Evolutionary conservation across 2,797 vertebrate genomes (phyloP).

Genomic region (Myoxocephalus aenaeus): DNA sequence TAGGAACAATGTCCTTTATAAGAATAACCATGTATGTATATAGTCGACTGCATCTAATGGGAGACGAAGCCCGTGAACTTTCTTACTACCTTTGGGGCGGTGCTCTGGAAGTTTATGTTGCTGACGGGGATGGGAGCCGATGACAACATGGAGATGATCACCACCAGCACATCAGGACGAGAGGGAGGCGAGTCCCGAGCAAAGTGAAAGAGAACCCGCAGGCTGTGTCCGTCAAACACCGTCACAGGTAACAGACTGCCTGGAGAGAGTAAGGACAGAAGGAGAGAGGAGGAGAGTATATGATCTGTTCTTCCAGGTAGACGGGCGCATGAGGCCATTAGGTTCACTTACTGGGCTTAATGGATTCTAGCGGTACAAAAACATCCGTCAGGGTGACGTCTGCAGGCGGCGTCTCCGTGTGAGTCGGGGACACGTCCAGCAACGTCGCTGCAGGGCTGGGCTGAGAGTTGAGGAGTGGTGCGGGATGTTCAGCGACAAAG

Average conservation of each 20-base stretch:
- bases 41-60: not conserved
- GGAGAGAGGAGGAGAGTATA: not conserved
- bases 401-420: slow-evolving; percentile 42
- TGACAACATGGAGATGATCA: slow-evolving; percentile 98
- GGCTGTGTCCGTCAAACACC: slow-evolving; percentile 94
- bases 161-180: slow-evolving; percentile 92
- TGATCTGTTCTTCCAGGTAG: not conserved
- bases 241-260: slow-evolving; percentile 96
- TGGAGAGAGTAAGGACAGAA: no score
- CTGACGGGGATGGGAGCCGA: slow-evolving; percentile 92
- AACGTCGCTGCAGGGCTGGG: slow-evolving; percentile 63
- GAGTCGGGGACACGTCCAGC: slow-evolving; percentile 67
- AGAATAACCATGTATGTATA: not conserved
- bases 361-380: slow-evolving; percentile 95
- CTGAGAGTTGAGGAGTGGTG: slow-evolving; percentile 60
- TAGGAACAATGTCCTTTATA: not conserved
- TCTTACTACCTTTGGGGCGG: slow-evolving; percentile 90
- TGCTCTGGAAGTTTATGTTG: slow-evolving; percentile 91
- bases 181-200: slow-evolving; percentile 89
- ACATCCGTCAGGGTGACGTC: slow-evolving; percentile 87
- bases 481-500: slow-evolving; percentile 64
- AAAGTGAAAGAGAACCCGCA: slow-evolving; percentile 96
- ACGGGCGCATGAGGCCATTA: not conserved
- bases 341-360: slow-evolving; percentile 91
- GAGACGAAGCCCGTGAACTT: not conserved